These are phyloP conservation scores for Crax fasciolata DNA, from an alignment of 2,797 vertebrate species.

Conservation along the genomic window DNA sequence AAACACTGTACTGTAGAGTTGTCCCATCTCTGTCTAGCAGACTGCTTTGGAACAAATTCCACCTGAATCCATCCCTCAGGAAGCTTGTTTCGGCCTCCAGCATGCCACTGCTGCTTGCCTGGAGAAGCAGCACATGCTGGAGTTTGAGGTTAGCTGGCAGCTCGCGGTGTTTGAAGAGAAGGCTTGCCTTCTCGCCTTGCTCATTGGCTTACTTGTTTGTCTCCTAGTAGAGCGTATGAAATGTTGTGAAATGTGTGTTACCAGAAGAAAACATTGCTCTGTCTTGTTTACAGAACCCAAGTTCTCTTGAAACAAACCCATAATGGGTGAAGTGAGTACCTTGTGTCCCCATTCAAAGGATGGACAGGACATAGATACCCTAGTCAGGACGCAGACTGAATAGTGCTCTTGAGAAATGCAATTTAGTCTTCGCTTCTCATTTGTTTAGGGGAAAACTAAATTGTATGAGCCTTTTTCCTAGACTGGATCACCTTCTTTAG, in stretches of 20 bases:
- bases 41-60: not conserved
- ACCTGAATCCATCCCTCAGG: not conserved
- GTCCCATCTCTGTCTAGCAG: not conserved
- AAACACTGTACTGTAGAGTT: not conserved
- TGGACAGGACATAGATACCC: not conserved
- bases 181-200: not conserved
- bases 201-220: constrained; percentile 17
- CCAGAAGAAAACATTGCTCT: constrained; percentile 39
- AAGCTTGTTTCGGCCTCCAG: not conserved
- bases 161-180: not conserved
- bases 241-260: constrained; percentile 43
- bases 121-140: not conserved
- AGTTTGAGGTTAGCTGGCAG: not conserved
- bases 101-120: not conserved
- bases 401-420: not conserved
- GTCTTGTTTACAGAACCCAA: constrained; percentile 46
- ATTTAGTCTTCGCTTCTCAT: not conserved
- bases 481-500: not conserved
- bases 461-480: not conserved
- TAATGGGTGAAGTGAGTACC: constrained; percentile 25
- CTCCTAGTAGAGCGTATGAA: not conserved
- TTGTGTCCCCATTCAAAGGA: constrained; percentile 13
- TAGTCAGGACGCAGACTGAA: not conserved
- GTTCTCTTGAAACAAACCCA: constrained; percentile 4
- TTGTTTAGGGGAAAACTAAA: not conserved